A percentile compares a stretch with the other conserved stretches of the same genome.
These are phyloP conservation scores for Anarhynchus alexandrinus DNA, from an alignment of 2,113 vertebrate species.

Conservation along the genomic window DNA sequence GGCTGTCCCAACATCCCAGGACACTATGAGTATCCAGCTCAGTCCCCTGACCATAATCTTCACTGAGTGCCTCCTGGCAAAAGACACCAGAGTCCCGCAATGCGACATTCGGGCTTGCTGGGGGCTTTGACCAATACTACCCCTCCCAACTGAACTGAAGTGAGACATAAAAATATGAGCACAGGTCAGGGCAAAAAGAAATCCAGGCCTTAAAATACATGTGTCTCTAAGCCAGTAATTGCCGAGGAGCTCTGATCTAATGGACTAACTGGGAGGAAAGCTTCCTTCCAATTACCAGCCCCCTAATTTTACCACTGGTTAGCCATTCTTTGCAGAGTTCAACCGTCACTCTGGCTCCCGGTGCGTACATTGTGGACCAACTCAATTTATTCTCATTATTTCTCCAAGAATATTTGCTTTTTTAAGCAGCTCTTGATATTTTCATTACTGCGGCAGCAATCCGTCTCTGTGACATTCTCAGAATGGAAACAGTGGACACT, in stretches of 20 bases:
- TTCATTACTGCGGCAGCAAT: constrained; percentile 2
- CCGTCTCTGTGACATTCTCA: constrained; percentile 14
- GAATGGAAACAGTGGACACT: constrained; percentile 25
- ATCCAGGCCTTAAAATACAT: not conserved
- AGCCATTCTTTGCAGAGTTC: not conserved
- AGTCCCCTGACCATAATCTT: not conserved
- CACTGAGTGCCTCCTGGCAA: not conserved
- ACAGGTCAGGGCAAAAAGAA: not conserved
- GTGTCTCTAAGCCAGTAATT: not conserved
- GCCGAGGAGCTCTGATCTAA: not conserved
- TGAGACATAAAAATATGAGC: not conserved
- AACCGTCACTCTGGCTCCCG: not conserved
- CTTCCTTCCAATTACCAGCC: not conserved
- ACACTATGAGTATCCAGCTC: fast-evolving
- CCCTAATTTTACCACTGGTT: not conserved
- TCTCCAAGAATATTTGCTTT: constrained; percentile 17
- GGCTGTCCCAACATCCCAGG: not conserved
- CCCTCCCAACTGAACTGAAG: not conserved
- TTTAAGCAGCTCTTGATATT: constrained; percentile 39
- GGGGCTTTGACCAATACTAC: not conserved
- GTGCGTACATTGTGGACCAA: not conserved
- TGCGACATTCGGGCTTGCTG: fast-evolving
- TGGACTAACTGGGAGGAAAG: not conserved
- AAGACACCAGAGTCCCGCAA: not conserved
- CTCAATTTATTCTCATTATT: constrained; percentile 3